These are phyloP conservation scores for Cyclophora albipunctata DNA, from an alignment of 2,888 invertebrate genomes.

Conservation along the genomic window DNA sequence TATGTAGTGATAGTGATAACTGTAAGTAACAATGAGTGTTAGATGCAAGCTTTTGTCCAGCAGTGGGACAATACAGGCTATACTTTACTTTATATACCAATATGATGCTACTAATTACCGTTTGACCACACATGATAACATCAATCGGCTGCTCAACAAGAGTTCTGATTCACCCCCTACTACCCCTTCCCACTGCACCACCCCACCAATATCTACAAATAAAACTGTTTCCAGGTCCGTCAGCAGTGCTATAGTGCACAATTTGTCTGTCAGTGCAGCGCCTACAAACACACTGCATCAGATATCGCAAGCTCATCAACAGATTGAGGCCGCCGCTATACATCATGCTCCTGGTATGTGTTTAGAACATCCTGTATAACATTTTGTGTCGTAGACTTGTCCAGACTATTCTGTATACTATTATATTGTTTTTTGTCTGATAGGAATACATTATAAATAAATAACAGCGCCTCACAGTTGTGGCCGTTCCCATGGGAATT, in stretches of 20 bases:
- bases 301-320: slow-evolving; percentile 73
- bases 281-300: slow-evolving; percentile 73
- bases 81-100: background rate
- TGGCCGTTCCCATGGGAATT: too few species aligned
- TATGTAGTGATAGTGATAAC: too few species aligned
- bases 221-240: slow-evolving; percentile 37
- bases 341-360: slow-evolving; percentile 54
- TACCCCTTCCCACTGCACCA: background rate
- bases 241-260: slow-evolving; percentile 58
- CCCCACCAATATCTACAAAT: background rate
- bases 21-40: too few species aligned
- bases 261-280: slow-evolving; percentile 44
- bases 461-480: too few species aligned
- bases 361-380: too few species aligned
- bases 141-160: slow-evolving; percentile 43
- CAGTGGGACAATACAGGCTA: too few species aligned
- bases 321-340: slow-evolving; percentile 62
- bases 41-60: too few species aligned
- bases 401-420: too few species aligned
- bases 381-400: too few species aligned
- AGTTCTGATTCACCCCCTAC: slow-evolving; percentile 9
- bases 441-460: too few species aligned
- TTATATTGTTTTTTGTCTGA: too few species aligned
- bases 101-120: slow-evolving; percentile 52
- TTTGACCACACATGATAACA: slow-evolving; percentile 42